These are phyloP conservation scores for Numenius phaeopus DNA, from an alignment of 2,797 vertebrate species.

Conservation along the genomic window DNA sequence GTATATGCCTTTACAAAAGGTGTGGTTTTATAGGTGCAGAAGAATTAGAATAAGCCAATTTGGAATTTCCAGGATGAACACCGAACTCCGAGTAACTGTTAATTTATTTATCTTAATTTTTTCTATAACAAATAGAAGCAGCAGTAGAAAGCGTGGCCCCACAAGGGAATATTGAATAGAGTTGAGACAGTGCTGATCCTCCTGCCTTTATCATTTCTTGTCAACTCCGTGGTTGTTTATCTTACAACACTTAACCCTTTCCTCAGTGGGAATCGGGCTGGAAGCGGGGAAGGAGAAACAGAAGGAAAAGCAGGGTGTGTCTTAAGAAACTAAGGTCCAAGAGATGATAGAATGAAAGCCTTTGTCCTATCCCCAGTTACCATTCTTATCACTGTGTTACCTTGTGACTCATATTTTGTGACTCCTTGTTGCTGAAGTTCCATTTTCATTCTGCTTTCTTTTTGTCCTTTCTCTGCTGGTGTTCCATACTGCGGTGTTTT, in stretches of 20 bases:
- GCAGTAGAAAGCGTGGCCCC: not conserved
- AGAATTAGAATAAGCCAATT: not conserved
- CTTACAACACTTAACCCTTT: not conserved
- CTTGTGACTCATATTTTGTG: not conserved
- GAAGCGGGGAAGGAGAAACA: not conserved
- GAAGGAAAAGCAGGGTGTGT: not conserved
- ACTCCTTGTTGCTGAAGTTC: not conserved
- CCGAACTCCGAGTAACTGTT: not conserved
- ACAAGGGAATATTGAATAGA: not conserved
- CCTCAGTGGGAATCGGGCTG: not conserved
- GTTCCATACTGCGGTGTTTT: not conserved
- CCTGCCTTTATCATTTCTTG: not conserved
- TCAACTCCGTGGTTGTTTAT: fast-evolving
- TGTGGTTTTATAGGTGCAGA: not conserved
- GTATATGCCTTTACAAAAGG: not conserved
- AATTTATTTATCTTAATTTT: not conserved
- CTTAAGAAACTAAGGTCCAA: not conserved
- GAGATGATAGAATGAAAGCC: not conserved
- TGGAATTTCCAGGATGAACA: not conserved
- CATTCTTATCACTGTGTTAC: not conserved
- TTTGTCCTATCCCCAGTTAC: not conserved
- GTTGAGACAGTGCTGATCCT: not conserved
- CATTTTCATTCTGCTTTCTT: not conserved
- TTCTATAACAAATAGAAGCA: not conserved
- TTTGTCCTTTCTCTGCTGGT: not conserved